phyloP scores from a whole-genome alignment of 2,113 vertebrate genomes.

The Triplophysa siluroides region DNA sequence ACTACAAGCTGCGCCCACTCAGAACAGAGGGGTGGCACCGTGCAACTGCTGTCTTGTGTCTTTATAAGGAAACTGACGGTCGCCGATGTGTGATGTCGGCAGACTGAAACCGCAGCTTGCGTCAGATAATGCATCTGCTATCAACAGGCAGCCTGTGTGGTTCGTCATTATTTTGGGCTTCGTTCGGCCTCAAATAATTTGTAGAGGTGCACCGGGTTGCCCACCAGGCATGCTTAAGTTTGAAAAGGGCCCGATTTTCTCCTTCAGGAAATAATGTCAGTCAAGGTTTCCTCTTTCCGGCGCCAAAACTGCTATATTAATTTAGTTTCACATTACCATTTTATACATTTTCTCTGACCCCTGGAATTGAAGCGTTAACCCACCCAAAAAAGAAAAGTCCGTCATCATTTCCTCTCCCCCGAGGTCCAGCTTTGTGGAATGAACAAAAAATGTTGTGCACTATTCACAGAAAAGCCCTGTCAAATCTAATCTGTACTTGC shows the following conservation, averaged over 20 bases:
- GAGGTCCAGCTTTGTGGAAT: no score
- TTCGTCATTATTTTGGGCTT: background rate
- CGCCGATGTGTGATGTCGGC: slow-evolving; percentile 6
- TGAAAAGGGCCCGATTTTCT: slow-evolving; percentile 2
- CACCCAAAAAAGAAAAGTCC: no score
- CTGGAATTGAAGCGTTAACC: no score
- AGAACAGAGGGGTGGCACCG: background rate
- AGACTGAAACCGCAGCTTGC: background rate
- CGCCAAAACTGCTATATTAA: background rate
- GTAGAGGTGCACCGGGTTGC: background rate
- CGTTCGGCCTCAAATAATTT: background rate
- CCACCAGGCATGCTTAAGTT: background rate
- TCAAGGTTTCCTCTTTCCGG: background rate
- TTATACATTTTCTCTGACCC: background rate
- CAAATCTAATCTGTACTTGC: no score
- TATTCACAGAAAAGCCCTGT: no score
- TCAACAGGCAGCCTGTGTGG: slow-evolving; percentile 17
- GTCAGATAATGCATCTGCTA: slow-evolving; percentile 19
- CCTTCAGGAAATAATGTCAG: background rate
- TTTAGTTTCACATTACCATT: background rate
- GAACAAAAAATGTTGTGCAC: no score
- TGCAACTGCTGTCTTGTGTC: slow-evolving; percentile 20
- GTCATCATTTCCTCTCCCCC: no score
- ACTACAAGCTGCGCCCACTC: slow-evolving; percentile 31
- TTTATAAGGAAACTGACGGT: slow-evolving; percentile 29